Evolutionary conservation across 2,888 invertebrate species (phyloP).

Genomic region (Flexamia atlantica): DNA sequence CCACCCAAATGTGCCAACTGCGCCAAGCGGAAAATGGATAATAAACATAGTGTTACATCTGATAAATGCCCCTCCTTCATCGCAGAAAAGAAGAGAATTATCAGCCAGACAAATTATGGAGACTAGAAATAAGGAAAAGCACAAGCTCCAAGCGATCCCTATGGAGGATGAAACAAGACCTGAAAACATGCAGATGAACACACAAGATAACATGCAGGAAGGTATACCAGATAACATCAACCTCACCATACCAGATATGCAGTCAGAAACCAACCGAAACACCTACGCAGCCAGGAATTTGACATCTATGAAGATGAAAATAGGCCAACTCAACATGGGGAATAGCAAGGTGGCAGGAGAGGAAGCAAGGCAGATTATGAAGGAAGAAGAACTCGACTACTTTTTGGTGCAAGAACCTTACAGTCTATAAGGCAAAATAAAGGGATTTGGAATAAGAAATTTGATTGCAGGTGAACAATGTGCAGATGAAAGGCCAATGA

Average conservation of each 20-base stretch:
- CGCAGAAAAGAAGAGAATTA: too few relatives aligned
- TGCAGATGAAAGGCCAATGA: constrained; percentile 7
- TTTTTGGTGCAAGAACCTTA: constrained; percentile 47
- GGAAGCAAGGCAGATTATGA: constrained; percentile 22
- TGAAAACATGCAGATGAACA: too few relatives aligned
- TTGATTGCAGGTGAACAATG: neutral
- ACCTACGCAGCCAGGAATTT: constrained; percentile 7
- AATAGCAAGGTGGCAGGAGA: neutral
- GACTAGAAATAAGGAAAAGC: too few relatives aligned
- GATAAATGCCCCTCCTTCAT: too few relatives aligned
- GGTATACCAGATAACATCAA: constrained; percentile 60
- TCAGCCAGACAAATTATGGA: too few relatives aligned
- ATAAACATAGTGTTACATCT: too few relatives aligned
- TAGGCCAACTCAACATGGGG: constrained; percentile 37
- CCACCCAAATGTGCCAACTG: too few relatives aligned
- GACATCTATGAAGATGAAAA: constrained; percentile 58
- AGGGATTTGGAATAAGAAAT: neutral
- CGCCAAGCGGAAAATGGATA: too few relatives aligned
- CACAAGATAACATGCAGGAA: neutral
- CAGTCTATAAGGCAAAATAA: neutral
- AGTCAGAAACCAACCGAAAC: constrained; percentile 65
- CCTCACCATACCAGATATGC: constrained; percentile 66
- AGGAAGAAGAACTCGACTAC: neutral
- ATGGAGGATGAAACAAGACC: too few relatives aligned
- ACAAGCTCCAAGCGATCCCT: too few relatives aligned